Conservation (phyloP, 1,140 invertebrate genomes). For the Heterodera carotae region DNA sequence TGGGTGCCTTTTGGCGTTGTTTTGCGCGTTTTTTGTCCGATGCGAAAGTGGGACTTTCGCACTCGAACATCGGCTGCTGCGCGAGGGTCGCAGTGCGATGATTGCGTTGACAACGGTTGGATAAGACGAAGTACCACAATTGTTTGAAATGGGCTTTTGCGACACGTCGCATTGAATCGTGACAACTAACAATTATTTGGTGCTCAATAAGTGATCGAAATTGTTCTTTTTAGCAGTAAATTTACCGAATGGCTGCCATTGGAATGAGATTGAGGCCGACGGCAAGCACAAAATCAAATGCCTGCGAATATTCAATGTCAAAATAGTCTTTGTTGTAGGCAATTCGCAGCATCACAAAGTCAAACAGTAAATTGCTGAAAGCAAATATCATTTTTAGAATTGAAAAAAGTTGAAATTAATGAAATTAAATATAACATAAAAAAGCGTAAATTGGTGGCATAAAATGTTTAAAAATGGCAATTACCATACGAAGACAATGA, state of each 20-base stretch:
- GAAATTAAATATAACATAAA: neutral
- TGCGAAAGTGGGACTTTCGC: neutral
- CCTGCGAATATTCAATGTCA: conserved; percentile 34
- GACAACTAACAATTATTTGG: conserved; percentile 5
- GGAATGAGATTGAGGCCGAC: conserved; percentile 31
- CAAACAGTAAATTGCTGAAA: conserved; percentile 40
- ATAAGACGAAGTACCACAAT: neutral
- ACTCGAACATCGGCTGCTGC: neutral
- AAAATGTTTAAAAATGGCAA: neutral
- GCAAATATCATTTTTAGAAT: no score
- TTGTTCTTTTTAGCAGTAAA: no score
- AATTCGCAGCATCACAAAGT: conserved; percentile 39
- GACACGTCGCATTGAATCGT: conserved; percentile 14
- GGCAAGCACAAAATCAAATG: conserved; percentile 38
- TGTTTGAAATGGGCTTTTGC: neutral
- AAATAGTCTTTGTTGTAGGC: conserved; percentile 40
- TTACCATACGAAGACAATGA: conserved; percentile 37
- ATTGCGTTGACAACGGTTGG: neutral
- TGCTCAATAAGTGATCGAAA: neutral
- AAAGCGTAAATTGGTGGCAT: neutral
- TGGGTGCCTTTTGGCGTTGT: conserved; percentile 18
- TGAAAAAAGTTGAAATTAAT: neutral
- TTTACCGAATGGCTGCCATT: conserved; percentile 34
- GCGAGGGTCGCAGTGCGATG: neutral
- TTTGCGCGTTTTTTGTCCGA: neutral